Evolutionary conservation across 2,888 invertebrate species (phyloP), one percentile per base, ranked within the genome.

Genomic region (Mactromeris polynyma): DNA sequence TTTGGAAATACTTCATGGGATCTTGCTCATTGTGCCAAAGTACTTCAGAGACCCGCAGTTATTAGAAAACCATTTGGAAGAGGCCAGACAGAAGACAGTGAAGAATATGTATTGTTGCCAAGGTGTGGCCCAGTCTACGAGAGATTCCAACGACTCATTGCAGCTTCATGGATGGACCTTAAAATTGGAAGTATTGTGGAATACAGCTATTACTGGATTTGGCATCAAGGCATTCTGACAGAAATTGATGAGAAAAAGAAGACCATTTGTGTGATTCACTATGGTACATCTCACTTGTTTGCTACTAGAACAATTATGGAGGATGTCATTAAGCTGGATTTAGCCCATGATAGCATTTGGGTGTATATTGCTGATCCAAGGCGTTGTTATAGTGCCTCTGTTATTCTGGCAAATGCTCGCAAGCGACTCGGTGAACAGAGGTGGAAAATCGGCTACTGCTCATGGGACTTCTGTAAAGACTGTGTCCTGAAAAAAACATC

Each of bases 251-350:
- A 85, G n/a, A 69, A 40, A 9, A 33, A 26, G 21, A 64, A 84
- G 31, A 85, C n/a, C 33, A 88, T 91, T 11, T 86, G 77, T 31
- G 86, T 89, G 26, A 88, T 91, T 31, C 89, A 91, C 81, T 91
- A 91, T 73, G 91, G 91, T 17, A n/a, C 88, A 9, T 40, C 21
- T 4, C 81, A 88, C 38, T 58, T 88, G 0, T 89, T 91, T 46
- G 87, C 91, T 7, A 86, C 87, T 11, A 40, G 89, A 51, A 88
- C 84, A 11, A 86, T 91, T 36, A 73, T 89, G 54, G 88, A 88
- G 38, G 91, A 91, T 14, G 81, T n/a, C 6, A 11, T 91, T 11
- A 40, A 46, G 9, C n/a, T 88, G 1, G 73, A 91, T 46, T 46
- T 86, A 33, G 40, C 26, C 31, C 21, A 73, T 42, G 51, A 85